phyloP scores from a whole-genome alignment of 2,888 invertebrate genomes.

The Galerucella calmariensis region DNA sequence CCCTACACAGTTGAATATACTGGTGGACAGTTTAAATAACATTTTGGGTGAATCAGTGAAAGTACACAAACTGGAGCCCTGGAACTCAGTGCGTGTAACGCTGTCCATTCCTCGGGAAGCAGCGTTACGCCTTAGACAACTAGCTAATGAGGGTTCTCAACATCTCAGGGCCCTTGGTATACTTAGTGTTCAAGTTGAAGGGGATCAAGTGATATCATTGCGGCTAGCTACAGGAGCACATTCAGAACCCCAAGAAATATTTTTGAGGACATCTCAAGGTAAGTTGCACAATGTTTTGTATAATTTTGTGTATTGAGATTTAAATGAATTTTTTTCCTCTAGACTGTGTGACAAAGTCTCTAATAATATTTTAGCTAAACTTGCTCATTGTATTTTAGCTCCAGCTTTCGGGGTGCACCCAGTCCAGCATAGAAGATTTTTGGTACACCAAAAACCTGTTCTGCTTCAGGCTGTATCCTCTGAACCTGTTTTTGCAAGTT shows the following conservation, averaged over 20 bases:
- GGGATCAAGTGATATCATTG: conserved; percentile 82
- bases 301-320: background rate
- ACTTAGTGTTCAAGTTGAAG: conserved; percentile 93
- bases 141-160: conserved; percentile 91
- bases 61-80: conserved; percentile 91
- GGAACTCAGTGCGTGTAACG: conserved; percentile 98
- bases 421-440: no score
- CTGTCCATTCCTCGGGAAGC: conserved; percentile 97
- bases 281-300: conserved; percentile 38
- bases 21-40: conserved; percentile 81
- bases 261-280: conserved; percentile 70
- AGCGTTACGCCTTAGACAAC: conserved; percentile 87
- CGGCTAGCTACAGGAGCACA: conserved; percentile 72
- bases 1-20: conserved; percentile 80
- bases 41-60: conserved; percentile 72
- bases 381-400: no score
- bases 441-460: no score
- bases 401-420: no score
- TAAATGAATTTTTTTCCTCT: no score
- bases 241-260: conserved; percentile 78
- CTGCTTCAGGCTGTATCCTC: no score
- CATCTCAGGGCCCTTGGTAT: conserved; percentile 92
- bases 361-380: no score
- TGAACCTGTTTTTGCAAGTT: no score
- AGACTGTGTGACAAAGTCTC: no score